Evolutionary conservation across 2,888 invertebrate genomes (phyloP), one percentile per base, ranked within the genome.

Genomic region (Philaethria dido): DNA sequence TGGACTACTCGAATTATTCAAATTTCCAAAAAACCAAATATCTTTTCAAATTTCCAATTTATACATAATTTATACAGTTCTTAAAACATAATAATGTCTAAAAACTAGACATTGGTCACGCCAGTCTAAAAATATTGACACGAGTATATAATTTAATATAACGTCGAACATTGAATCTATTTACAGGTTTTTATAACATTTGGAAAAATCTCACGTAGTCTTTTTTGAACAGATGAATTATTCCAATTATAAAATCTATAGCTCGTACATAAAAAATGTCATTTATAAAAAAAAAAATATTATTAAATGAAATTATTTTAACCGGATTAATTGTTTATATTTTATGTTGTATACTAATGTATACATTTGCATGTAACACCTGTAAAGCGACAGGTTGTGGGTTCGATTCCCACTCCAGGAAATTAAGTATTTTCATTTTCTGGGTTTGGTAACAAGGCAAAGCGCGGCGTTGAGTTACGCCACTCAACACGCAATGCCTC

Each of bases 41-140:
- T 44, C 42, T 44, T 11, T 42, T 44, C 44, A 33, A 54, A 39
- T 55, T 36, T 8, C 18, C 39, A 22, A n/a, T 39, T 42, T 42
- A 39, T 57, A 42, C n/a, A 55, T 20, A 13, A 22, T 55, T 36
- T 55, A 20, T 20, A 22, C 45, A 18, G 9, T 11, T 20, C 33
- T 18, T 55, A 54, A 25, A n/a, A 29, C 14, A 42, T 25, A 25
- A 22, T 16, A 18, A 25, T 45, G 52, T 63, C 33, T 25, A 47
- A 50, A 64, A 48, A n/a, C 8, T 42, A 11, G n/a, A 57, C 57
- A 42, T 54, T 39, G 54, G 68, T 64, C 64, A 68, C 64, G 42
- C 64, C 64, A 64, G 60, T 64, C 60, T 55, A 55, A 42, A 39
- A 48, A 36, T 64, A 68, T 68, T 64, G 60, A 68, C 64, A 68